These are phyloP conservation scores for Clarias laeviceps DNA, from an alignment of 2,797 vertebrate species.

Conservation along the genomic window DNA sequence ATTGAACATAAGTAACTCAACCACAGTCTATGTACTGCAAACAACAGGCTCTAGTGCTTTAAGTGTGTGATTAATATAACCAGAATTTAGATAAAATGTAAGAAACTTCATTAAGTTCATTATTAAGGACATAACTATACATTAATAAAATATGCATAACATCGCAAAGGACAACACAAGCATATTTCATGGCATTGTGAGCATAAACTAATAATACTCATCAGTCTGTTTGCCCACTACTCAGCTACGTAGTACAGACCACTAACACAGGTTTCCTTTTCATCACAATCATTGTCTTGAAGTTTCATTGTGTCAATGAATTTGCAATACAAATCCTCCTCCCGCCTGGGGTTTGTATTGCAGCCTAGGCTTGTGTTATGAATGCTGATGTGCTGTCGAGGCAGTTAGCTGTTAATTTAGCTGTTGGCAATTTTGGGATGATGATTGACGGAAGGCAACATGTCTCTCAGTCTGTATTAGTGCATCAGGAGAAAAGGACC, in stretches of 20 bases:
- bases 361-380: slow-evolving; percentile 54
- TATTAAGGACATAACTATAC: slow-evolving; percentile 5
- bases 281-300: slow-evolving; percentile 31
- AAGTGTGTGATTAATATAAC: background rate
- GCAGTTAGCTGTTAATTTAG: slow-evolving; percentile 61
- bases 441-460: slow-evolving; percentile 61
- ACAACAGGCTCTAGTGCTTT: background rate
- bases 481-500: slow-evolving; percentile 68
- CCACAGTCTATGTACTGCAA: slow-evolving; percentile 37
- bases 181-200: slow-evolving; percentile 16
- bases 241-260: background rate
- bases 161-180: slow-evolving; percentile 28
- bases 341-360: slow-evolving; percentile 54
- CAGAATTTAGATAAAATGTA: slow-evolving; percentile 2
- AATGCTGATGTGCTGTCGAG: slow-evolving; percentile 51
- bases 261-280: slow-evolving; percentile 4
- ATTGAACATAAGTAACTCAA: slow-evolving; percentile 10
- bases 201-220: slow-evolving; percentile 32
- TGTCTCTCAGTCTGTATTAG: slow-evolving; percentile 70
- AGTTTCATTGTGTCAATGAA: slow-evolving; percentile 45
- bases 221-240: slow-evolving; percentile 27
- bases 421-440: slow-evolving; percentile 58
- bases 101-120: background rate
- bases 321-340: slow-evolving; percentile 51
- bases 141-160: background rate